Conservation (phyloP, 2,797 vertebrate genomes). For the Acanthornis magna region DNA sequence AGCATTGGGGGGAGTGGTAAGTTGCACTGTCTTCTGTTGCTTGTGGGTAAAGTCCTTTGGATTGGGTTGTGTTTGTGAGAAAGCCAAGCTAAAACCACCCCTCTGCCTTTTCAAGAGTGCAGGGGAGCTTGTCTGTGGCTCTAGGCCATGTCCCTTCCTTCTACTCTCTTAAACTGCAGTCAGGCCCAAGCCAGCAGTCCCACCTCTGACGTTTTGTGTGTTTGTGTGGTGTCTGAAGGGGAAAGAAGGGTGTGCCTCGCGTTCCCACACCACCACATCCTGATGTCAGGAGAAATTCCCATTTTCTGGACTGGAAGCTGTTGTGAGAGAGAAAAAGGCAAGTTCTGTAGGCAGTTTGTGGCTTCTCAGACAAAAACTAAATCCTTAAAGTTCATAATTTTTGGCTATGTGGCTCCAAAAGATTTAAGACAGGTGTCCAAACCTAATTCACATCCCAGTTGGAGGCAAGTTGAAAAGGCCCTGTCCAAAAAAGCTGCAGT, state of each 20-base stretch:
- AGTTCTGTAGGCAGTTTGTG: not conserved
- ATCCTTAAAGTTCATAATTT: not conserved
- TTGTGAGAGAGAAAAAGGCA: not conserved
- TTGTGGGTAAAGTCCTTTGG: not conserved
- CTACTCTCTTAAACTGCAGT: rapidly evolving
- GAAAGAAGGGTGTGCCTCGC: not conserved
- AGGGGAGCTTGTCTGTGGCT: not conserved
- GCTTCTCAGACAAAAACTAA: not conserved
- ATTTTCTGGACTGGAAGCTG: not conserved
- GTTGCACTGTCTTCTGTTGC: not conserved
- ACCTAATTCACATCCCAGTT: rapidly evolving
- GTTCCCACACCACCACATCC: rapidly evolving
- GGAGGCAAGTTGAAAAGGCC: not conserved
- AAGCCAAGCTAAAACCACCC: not conserved
- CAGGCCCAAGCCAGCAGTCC: not conserved
- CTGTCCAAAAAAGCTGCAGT: rapidly evolving
- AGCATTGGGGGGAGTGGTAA: rapidly evolving
- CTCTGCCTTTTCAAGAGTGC: not conserved
- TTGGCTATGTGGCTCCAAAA: not conserved
- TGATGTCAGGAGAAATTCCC: rapidly evolving
- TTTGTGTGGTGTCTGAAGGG: not conserved
- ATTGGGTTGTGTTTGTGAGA: not conserved
- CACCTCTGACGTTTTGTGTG: not conserved
- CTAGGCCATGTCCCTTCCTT: not conserved
- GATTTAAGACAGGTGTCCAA: not conserved